Conservation (phyloP, 2,113 vertebrate species). For the Oncorhynchus keta region DNA sequence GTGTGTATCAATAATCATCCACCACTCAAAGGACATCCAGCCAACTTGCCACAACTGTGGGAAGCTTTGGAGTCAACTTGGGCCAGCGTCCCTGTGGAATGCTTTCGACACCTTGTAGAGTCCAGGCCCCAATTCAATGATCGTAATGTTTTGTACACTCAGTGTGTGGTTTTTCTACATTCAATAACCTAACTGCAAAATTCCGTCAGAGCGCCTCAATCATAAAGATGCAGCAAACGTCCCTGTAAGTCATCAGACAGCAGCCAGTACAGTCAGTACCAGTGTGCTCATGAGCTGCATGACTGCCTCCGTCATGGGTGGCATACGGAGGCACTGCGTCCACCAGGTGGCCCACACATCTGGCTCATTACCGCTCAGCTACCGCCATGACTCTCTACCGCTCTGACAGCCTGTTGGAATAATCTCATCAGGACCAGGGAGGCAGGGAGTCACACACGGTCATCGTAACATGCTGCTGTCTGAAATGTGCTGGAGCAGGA, state of each 20-base stretch:
- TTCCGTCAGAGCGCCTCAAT: too few species aligned
- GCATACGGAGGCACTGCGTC: slow-evolving; percentile 48
- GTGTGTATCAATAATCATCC: too few species aligned
- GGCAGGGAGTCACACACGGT: slow-evolving; percentile 24
- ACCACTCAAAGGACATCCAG: too few species aligned
- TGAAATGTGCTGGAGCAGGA: slow-evolving; percentile 13
- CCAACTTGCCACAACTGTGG: too few species aligned
- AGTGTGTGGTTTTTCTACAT: too few species aligned
- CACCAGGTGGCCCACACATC: slow-evolving; percentile 67
- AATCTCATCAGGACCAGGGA: slow-evolving; percentile 54
- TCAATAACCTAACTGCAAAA: too few species aligned
- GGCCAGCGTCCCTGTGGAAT: too few species aligned
- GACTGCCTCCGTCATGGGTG: slow-evolving; percentile 42
- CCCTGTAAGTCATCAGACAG: slow-evolving; percentile 5
- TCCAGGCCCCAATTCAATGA: too few species aligned
- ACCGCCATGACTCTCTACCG: slow-evolving; percentile 57
- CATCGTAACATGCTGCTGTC: slow-evolving; percentile 40
- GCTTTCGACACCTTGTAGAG: too few species aligned
- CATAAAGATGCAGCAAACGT: background rate
- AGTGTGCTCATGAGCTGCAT: slow-evolving; percentile 41
- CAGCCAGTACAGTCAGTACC: slow-evolving; percentile 34
- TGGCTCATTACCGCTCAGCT: slow-evolving; percentile 63
- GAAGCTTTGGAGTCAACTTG: too few species aligned
- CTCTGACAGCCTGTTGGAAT: slow-evolving; percentile 58
- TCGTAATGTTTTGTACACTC: too few species aligned